A percentile compares a stretch with the other conserved stretches of the same genome.
phyloP scores from a whole-genome alignment of 2,797 vertebrate species.

The Dendrocincla tyrannina region DNA sequence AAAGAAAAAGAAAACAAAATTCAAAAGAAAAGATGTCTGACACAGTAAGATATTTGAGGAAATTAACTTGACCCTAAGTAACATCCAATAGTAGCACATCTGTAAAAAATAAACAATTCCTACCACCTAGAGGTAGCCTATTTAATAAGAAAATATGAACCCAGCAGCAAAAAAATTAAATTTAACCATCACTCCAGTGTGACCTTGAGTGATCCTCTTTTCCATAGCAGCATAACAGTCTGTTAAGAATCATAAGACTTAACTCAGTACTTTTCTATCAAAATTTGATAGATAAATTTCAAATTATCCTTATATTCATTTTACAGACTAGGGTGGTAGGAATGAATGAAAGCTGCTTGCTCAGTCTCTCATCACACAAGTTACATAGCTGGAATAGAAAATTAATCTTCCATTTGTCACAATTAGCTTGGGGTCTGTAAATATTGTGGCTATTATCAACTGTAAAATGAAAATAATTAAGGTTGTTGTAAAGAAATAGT shows the following conservation, averaged over 20 bases:
- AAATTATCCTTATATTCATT: not conserved
- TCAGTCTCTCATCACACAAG: not conserved
- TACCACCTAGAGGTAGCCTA: not conserved
- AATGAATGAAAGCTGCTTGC: not conserved
- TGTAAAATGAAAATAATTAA: not conserved
- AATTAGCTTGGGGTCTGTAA: not conserved
- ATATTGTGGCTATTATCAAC: not conserved
- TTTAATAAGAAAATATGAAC: constrained; percentile 38
- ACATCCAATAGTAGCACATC: not conserved
- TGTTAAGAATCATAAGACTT: not conserved
- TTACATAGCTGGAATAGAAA: not conserved
- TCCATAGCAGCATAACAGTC: not conserved
- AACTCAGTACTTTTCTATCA: not conserved
- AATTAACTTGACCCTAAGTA: constrained; percentile 3
- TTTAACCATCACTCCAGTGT: not conserved
- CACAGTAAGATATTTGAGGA: not conserved
- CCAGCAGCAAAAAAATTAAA: not conserved
- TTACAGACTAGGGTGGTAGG: not conserved
- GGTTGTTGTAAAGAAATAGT: not conserved
- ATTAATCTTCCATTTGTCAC: not conserved
- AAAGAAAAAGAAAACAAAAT: constrained; percentile 3
- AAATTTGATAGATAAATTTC: not conserved
- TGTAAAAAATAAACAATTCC: constrained; percentile 29
- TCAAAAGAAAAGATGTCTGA: not conserved
- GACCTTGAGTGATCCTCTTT: not conserved